These are phyloP conservation scores for Trilocha varians DNA, from an alignment of 2,888 invertebrate species.

Conservation along the genomic window DNA sequence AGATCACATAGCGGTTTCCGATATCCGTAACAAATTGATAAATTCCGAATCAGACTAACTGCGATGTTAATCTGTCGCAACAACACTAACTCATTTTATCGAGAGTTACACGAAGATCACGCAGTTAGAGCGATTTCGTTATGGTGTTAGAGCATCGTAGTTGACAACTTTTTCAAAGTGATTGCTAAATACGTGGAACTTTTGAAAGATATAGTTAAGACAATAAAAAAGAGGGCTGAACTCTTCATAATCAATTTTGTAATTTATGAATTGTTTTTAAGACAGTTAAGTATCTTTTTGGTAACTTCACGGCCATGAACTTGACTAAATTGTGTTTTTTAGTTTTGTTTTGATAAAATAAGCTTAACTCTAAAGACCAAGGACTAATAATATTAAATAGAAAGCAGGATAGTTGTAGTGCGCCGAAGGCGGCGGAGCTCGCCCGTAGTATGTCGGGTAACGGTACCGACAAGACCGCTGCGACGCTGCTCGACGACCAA, in stretches of 20 bases:
- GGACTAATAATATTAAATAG: conserved; percentile 32
- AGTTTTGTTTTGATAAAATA: not conserved
- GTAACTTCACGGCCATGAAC: too few relatives aligned
- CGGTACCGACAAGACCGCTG: conserved; percentile 42
- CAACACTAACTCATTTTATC: not conserved
- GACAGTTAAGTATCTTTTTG: too few relatives aligned
- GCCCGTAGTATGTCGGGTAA: conserved; percentile 52
- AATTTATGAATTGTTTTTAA: too few relatives aligned
- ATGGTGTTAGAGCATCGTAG: not conserved
- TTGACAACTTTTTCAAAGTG: too few relatives aligned
- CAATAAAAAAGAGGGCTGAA: too few relatives aligned
- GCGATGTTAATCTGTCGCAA: too few relatives aligned
- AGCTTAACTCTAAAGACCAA: conserved; percentile 4
- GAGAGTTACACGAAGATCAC: not conserved
- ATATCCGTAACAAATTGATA: not conserved
- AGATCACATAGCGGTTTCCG: not conserved
- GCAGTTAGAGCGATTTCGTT: not conserved
- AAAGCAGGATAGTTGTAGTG: conserved; percentile 29
- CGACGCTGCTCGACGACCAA: not conserved
- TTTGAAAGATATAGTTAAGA: too few relatives aligned
- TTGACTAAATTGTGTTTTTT: not conserved
- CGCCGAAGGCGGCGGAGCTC: not conserved
- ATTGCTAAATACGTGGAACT: too few relatives aligned
- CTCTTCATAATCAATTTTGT: too few relatives aligned
- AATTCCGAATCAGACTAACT: not conserved